Evolutionary conservation across 92 coral and sea anemone species (phyloP).

Genomic region (Pocillopora meandrina): DNA sequence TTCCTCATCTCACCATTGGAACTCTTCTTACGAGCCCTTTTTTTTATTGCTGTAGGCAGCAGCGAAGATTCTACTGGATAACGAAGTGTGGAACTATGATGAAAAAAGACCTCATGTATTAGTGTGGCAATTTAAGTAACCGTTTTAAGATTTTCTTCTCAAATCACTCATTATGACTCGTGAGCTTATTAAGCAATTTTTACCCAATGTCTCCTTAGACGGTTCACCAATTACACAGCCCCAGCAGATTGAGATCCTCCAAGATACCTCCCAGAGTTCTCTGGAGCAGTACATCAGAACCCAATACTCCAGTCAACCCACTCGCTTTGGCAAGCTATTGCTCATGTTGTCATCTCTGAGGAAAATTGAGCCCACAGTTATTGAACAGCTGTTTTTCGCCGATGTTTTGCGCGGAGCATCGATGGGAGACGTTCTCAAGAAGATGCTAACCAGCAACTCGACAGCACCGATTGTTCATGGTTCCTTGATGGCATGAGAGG

Average conservation of each 20-base stretch:
- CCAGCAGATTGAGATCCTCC: slow-evolving; percentile 79
- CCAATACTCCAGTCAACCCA: slow-evolving; percentile 81
- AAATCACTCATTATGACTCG: too few species aligned
- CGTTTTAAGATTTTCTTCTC: too few species aligned
- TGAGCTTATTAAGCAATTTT: neutral
- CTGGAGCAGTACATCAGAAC: slow-evolving; percentile 81
- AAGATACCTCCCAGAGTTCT: slow-evolving; percentile 91
- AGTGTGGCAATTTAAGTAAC: too few species aligned
- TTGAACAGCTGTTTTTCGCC: slow-evolving; percentile 90
- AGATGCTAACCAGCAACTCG: slow-evolving; percentile 73
- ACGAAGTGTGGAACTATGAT: too few species aligned
- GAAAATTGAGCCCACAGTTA: slow-evolving; percentile 83
- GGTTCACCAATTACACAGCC: slow-evolving; percentile 84
- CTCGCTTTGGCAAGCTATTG: slow-evolving; percentile 88
- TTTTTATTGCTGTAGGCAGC: too few species aligned
- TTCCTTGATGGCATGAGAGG: slow-evolving; percentile 22
- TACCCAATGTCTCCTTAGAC: slow-evolving; percentile 38
- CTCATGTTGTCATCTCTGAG: slow-evolving; percentile 84
- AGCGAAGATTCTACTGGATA: too few species aligned
- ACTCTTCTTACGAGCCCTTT: too few species aligned
- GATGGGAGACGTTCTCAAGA: slow-evolving; percentile 83
- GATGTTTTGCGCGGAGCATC: slow-evolving; percentile 92
- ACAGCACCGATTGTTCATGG: slow-evolving; percentile 39
- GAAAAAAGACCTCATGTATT: too few species aligned
- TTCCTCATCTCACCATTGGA: too few species aligned